phyloP scores from a whole-genome alignment of 2,113 vertebrate species.

The Tachysurus vachellii region DNA sequence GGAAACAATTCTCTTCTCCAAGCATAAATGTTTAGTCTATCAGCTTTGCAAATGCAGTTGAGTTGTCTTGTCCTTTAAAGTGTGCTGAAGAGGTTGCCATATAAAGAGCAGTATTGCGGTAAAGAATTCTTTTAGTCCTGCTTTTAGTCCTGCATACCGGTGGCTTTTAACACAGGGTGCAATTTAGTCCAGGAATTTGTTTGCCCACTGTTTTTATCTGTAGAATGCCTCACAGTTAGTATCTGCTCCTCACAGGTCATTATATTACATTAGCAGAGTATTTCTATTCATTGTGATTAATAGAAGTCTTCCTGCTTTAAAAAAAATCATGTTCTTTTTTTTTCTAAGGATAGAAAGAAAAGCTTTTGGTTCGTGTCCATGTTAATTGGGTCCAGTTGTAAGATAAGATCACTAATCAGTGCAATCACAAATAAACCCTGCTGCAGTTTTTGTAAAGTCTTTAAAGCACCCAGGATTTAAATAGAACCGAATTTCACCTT shows the following conservation, averaged over 20 bases:
- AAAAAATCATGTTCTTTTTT: neutral
- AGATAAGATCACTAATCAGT: slow-evolving; percentile 33
- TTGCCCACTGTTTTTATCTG: slow-evolving; percentile 64
- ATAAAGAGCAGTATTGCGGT: slow-evolving; percentile 50
- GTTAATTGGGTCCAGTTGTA: slow-evolving; percentile 36
- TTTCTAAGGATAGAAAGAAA: neutral
- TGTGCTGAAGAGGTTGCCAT: slow-evolving; percentile 18
- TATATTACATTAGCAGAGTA: neutral
- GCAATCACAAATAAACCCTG: slow-evolving; percentile 40
- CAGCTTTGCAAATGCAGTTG: slow-evolving; percentile 12
- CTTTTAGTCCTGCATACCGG: slow-evolving; percentile 48
- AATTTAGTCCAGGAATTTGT: slow-evolving; percentile 70
- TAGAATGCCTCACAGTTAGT: slow-evolving; percentile 48
- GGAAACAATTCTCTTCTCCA: slow-evolving; percentile 12
- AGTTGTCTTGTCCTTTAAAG: slow-evolving; percentile 6
- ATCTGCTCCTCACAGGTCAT: neutral
- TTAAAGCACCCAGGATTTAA: slow-evolving; percentile 12
- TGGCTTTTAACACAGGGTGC: slow-evolving; percentile 66
- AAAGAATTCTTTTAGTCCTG: slow-evolving; percentile 39
- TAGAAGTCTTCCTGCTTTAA: neutral
- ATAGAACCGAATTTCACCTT: neutral
- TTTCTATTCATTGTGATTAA: neutral
- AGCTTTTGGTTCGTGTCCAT: neutral
- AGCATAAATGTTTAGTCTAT: slow-evolving; percentile 37
- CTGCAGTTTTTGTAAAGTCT: slow-evolving; percentile 37